Evolutionary conservation across 1,140 invertebrate genomes (phyloP), one percentile per base, ranked within the genome.

Genomic region (Manduca sexta): DNA sequence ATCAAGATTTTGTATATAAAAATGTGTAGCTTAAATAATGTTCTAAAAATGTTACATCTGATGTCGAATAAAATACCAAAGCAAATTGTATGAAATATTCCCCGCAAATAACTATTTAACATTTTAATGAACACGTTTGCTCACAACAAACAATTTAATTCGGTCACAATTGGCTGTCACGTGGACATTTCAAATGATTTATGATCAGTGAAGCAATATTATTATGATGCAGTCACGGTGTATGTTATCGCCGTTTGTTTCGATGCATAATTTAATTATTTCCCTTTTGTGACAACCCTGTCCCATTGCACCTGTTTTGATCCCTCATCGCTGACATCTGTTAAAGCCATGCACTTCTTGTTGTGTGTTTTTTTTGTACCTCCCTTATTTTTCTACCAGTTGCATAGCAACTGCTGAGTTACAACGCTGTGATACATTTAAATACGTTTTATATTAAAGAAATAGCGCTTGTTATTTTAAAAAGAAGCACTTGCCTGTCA

Each of bases 311-410:
- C 76, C 79, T 83, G 79, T 70, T 67, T 52, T 46, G 47, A 64
- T 75, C 75, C 63, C 56, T 79, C 76, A 69, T 56, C 62, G 65
- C 59, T 56, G 67, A 71, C 79, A 79, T 83, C 77, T 80, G 76
- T 72, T 64, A 66, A 54, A 47, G 51, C 65, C 66, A 55, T 76
- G 63, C 66, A 68, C 62, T 75, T 52, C 60, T 66, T 69, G 56
- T 68, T n/a, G n/a, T n/a, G n/a, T n/a, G n/a, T n/a, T n/a, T n/a
- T 62, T 57, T 50, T 48, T 60, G 49, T 44, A n/a, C 64, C 60
- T 74, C 50, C 58, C 65, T 69, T 53, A 66, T 62, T 59, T 51
- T 49, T 47, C 51, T 50, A 51, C 60, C 72, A 70, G 74, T 73
- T 69, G 62, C 65, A 52, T 57, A 56, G 58, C 60, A 72, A 21